These are phyloP conservation scores for Metallyticus violacea DNA, from an alignment of 2,888 invertebrate species.

Conservation along the genomic window DNA sequence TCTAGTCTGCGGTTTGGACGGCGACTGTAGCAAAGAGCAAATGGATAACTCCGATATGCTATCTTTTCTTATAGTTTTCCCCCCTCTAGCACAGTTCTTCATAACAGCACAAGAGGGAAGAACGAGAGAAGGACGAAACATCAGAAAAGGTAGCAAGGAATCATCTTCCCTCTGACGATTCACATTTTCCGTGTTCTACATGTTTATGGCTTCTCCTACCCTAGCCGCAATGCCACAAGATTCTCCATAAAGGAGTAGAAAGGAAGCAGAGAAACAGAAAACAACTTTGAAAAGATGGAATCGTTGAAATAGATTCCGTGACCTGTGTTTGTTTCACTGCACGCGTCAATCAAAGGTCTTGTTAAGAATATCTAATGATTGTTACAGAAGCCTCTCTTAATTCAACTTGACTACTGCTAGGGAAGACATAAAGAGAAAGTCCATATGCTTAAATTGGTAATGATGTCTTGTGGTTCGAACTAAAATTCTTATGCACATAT, in stretches of 20 bases:
- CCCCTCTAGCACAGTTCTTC: no score
- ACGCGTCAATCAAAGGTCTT: neutral
- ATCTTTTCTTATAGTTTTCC: neutral
- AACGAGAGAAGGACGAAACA: neutral
- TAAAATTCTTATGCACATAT: no score
- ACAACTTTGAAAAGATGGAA: neutral
- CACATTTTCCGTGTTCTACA: neutral
- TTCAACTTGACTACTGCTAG: no score
- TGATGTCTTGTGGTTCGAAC: no score
- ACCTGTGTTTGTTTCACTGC: conserved; percentile 12
- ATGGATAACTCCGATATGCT: neutral
- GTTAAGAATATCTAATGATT: neutral
- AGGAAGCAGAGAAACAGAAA: neutral
- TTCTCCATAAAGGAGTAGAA: neutral
- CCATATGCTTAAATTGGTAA: no score
- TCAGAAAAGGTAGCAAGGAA: neutral
- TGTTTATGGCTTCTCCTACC: neutral
- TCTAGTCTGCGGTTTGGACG: neutral
- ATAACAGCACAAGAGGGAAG: neutral
- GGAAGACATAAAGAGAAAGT: no score
- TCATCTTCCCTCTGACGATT: neutral
- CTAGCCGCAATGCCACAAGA: neutral
- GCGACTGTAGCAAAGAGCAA: neutral
- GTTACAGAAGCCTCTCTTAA: no score
- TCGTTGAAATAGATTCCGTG: conserved; percentile 23